phyloP scores from a whole-genome alignment of 35 echinoderm and acorn worm species.

The Hemicentrotus pulcherrimus region DNA sequence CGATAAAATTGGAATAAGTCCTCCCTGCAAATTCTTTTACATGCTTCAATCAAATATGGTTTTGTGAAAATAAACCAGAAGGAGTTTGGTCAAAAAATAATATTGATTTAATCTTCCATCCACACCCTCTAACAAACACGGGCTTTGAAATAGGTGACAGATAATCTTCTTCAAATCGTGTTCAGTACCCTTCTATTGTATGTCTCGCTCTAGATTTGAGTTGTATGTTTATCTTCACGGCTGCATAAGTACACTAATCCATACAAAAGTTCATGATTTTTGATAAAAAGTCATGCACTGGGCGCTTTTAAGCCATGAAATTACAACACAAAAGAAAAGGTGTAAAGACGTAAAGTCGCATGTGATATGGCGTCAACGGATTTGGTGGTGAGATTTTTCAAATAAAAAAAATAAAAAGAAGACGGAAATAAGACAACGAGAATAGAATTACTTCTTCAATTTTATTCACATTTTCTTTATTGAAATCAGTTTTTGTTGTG shows the following conservation, averaged over 20 bases:
- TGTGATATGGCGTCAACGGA: not conserved
- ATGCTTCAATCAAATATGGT: not conserved
- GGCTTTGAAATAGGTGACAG: slow-evolving; percentile 2
- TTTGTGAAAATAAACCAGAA: not conserved
- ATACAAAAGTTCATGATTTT: slow-evolving; percentile 14
- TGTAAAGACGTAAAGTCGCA: not conserved
- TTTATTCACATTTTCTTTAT: too few species aligned
- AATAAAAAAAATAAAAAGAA: too few species aligned
- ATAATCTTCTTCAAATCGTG: slow-evolving; percentile 13
- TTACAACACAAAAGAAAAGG: not conserved
- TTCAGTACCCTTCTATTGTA: not conserved
- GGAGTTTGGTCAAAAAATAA: not conserved
- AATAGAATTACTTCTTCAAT: too few species aligned
- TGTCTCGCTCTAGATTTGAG: not conserved
- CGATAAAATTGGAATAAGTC: not conserved
- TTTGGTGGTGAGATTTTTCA: not conserved
- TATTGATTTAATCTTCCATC: not conserved
- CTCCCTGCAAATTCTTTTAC: not conserved
- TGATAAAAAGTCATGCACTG: not conserved
- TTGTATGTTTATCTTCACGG: not conserved
- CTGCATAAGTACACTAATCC: not conserved
- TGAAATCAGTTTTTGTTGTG: too few species aligned
- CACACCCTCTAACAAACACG: not conserved
- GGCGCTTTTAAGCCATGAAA: not conserved
- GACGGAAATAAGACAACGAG: too few species aligned